Base-by-base conservation (phyloP, 2,797 vertebrate species). In the Petrocephalus sullivani region DNA sequence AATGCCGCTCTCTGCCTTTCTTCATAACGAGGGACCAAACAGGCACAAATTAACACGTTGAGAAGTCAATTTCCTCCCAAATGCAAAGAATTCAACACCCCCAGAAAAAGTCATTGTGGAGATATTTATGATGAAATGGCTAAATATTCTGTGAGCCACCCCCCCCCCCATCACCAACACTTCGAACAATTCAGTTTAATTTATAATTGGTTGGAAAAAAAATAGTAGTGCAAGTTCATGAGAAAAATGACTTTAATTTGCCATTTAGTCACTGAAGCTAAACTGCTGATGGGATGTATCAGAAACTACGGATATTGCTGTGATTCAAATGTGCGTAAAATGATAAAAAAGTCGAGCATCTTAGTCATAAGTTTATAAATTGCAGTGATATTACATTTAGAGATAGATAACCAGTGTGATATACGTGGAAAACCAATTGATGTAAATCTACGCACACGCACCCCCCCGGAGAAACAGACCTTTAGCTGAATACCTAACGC, bases 221-320 rank as follows among this genome's bases (percentile, higher is more conserved):
- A 78, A 46, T 19, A 3, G 7, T 41, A 78, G 2, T 46, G 37
- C 71, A 78, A 78, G 14, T 46, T n/a, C 16, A n/a, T 46, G 71
- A 78, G 71, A 54, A 83, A 51, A 83, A 83, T 54, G 1, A 49
- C n/a, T 53, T 81, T 81, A 82, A 82, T 82, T 83, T 51, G 81
- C 81, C 49, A 83, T 83, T 78, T 83, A 83, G 53, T 53, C 41
- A 53, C 21, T 83, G 49, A 83, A 41, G 71, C 71, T 78, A 78
- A 78, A 78, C 46, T 83, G 81, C 46, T 83, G 21, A 54, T 54
- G 46, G 46, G 81, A 83, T 46, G n/a, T 14, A 53, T 83, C 81
- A 21, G 49, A 53, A 83, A 51, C n/a, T 12, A 83, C 46, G 7
- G 16, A 51, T 28, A 83, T 83, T 51, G 81, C 81, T 83, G n/a